Percentiles rank a stretch among this genome's conserved stretches.
Evolutionary conservation across 1,140 invertebrate species (phyloP).

Genomic region (Eueides isabella): DNA sequence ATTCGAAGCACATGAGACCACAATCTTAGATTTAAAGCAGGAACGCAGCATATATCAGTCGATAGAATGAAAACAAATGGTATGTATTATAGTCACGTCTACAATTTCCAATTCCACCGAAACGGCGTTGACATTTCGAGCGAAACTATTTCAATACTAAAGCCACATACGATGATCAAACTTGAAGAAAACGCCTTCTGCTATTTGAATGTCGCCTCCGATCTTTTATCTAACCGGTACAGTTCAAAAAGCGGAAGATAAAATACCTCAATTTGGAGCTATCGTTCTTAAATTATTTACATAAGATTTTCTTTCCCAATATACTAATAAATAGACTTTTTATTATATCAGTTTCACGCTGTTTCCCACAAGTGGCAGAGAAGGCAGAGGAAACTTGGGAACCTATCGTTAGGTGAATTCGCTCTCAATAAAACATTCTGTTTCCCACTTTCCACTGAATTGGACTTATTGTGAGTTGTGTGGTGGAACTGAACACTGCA

Average conservation of each 20-base stretch:
- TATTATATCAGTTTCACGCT: too few relatives aligned
- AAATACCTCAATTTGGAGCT: background rate
- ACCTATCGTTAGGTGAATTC: too few relatives aligned
- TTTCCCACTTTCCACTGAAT: too few relatives aligned
- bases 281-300: background rate
- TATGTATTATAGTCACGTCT: slow-evolving; percentile 43
- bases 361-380: too few relatives aligned
- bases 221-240: slow-evolving; percentile 1
- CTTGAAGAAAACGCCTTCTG: slow-evolving; percentile 34
- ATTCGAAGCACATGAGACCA: background rate
- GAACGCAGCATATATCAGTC: slow-evolving; percentile 23
- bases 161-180: slow-evolving; percentile 39
- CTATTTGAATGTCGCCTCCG: slow-evolving; percentile 31
- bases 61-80: slow-evolving; percentile 39
- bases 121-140: slow-evolving; percentile 42
- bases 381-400: too few relatives aligned
- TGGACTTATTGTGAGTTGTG: too few relatives aligned
- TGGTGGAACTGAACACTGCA: too few relatives aligned
- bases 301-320: too few relatives aligned
- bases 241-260: background rate
- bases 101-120: slow-evolving; percentile 43
- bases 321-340: too few relatives aligned
- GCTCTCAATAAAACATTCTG: too few relatives aligned
- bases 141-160: slow-evolving; percentile 45
- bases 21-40: slow-evolving; percentile 16